Evolutionary conservation across 2,888 invertebrate species (phyloP), one percentile per base, ranked within the genome.

Genomic region (Heteromurus nitidus): DNA sequence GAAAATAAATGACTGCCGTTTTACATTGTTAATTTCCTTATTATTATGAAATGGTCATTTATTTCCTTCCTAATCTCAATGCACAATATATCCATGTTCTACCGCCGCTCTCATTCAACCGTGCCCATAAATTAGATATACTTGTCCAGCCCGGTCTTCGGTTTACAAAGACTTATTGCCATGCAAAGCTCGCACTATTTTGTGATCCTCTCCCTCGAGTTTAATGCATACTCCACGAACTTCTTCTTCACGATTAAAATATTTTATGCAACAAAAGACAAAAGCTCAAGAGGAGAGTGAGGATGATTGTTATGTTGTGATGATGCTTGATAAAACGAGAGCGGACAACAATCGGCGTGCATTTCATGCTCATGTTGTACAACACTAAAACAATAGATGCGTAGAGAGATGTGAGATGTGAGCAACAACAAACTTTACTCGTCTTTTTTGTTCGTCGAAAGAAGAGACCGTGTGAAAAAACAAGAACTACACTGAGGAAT

Each of bases 91-190:
- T 36, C 36, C 36, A 47, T 47, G 22, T 55, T 26, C 22, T 20
- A 20, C 11, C 20, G 2, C 36, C 60, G 11, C 28, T 72, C 55
- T 24, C n/a, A 16, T 69, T 26, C 58, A 58, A 36, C 13, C 62
- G 30, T 22, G 20, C 26, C 60, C 70, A 70, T 70, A 58, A 70
- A 70, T 70, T 70, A n/a, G n/a, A n/a, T n/a, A 60, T 47, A 3
- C 26, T 26, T 26, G 36, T 28, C 60, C 36, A 58, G 55, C n/a
- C 36, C 36, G 36, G n/a, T n/a, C n/a, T n/a, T n/a, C n/a, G n/a
- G n/a, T n/a, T n/a, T n/a, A n/a, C n/a, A n/a, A n/a, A n/a, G n/a
- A n/a, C 36, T 36, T 36, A 36, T 36, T 36, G 13, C 13, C 36
- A 50, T n/a, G 53, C 53, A 50, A 9, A 18, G 18, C 53, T 50